Percentiles rank a stretch among this genome's conserved stretches.
Evolutionary conservation across 2,888 invertebrate species (phyloP).

Genomic region (Callyntrura guangdongensis): DNA sequence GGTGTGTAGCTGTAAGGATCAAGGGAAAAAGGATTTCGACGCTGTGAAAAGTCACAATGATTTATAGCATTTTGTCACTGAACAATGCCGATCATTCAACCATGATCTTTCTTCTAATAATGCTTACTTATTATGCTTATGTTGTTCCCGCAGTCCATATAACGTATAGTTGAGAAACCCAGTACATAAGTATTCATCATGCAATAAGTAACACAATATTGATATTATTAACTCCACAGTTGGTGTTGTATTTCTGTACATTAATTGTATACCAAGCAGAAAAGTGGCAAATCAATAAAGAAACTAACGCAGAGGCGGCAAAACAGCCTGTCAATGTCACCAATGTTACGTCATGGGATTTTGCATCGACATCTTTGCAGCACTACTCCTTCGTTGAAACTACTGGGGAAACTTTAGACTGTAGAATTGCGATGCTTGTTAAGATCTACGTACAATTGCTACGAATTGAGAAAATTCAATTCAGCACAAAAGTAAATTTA

Average conservation of each 20-base stretch:
- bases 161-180: slow-evolving; percentile 11
- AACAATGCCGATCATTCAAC: slow-evolving; percentile 73
- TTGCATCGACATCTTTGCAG: background rate
- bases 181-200: slow-evolving; percentile 46
- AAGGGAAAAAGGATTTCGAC: slow-evolving; percentile 52
- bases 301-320: background rate
- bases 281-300: background rate
- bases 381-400: background rate
- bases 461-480: no score
- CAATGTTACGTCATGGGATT: background rate
- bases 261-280: background rate
- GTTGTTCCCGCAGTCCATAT: slow-evolving; percentile 34
- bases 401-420: no score
- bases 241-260: background rate
- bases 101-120: slow-evolving; percentile 64
- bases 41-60: slow-evolving; percentile 62
- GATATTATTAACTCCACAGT: slow-evolving; percentile 45
- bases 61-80: slow-evolving; percentile 76
- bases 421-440: no score
- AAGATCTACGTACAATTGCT: no score
- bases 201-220: slow-evolving; percentile 11
- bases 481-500: no score
- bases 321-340: background rate
- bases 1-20: background rate
- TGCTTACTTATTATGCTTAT: slow-evolving; percentile 24